These are phyloP conservation scores for Sander vitreus DNA, from an alignment of 2,113 vertebrate genomes.

Conservation along the genomic window DNA sequence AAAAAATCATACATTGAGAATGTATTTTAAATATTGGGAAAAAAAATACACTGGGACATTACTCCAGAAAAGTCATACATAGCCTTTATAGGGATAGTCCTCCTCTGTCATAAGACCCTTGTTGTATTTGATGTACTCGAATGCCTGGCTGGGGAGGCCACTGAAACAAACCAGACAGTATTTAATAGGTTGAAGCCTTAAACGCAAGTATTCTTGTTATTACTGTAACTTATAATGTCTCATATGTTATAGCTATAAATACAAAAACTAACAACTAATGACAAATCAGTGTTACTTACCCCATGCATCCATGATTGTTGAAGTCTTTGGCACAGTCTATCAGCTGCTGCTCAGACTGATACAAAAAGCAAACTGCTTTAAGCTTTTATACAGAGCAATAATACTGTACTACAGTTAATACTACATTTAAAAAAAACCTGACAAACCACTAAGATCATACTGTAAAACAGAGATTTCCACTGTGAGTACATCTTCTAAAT, in stretches of 20 bases:
- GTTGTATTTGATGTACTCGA: constrained; percentile 92
- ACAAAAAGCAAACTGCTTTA: constrained; percentile 11
- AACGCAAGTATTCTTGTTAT: neutral
- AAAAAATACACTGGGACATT: neutral
- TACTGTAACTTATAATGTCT: neutral
- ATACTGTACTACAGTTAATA: neutral
- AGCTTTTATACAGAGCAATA: neutral
- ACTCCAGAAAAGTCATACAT: constrained; percentile 73
- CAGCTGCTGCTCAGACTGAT: constrained; percentile 90
- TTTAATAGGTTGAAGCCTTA: neutral
- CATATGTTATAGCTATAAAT: neutral
- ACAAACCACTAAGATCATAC: too few relatives aligned
- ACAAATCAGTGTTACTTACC: constrained; percentile 72
- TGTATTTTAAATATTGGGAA: neutral
- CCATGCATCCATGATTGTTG: constrained; percentile 90
- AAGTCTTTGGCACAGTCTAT: constrained; percentile 90
- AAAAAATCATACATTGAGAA: neutral
- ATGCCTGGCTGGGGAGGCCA: constrained; percentile 93
- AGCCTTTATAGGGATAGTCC: constrained; percentile 86
- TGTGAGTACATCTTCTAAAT: neutral
- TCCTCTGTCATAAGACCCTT: constrained; percentile 90
- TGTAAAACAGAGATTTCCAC: neutral
- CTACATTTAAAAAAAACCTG: neutral
- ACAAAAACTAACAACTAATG: neutral
- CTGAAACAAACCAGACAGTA: constrained; percentile 71